Percentiles rank a stretch among this genome's conserved stretches.
These are phyloP conservation scores for Limnothrissa miodon DNA, from an alignment of 2,113 vertebrate species.

Conservation along the genomic window DNA sequence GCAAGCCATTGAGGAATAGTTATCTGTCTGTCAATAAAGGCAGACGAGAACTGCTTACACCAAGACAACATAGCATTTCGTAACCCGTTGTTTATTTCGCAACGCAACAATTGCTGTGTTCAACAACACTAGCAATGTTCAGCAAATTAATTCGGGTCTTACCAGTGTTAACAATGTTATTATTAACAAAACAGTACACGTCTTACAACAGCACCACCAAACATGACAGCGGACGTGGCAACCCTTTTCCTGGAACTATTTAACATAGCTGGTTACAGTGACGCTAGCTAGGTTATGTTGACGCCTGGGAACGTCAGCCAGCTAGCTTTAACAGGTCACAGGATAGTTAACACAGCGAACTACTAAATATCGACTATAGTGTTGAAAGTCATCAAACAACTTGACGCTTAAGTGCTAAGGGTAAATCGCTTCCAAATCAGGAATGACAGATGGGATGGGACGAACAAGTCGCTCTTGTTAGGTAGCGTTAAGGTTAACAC, in stretches of 20 bases:
- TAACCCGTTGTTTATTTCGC: conserved; percentile 10
- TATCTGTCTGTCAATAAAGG: neutral
- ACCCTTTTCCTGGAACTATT: neutral
- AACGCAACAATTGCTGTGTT: neutral
- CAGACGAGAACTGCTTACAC: neutral
- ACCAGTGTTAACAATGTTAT: neutral
- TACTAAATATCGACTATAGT: neutral
- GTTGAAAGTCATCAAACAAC: neutral
- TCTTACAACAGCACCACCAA: neutral
- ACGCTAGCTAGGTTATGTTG: neutral
- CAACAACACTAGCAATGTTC: conserved; percentile 1
- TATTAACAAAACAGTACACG: neutral
- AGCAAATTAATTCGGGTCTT: neutral
- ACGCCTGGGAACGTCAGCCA: neutral
- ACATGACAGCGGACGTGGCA: conserved; percentile 14
- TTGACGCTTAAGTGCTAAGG: neutral
- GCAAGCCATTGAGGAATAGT: neutral
- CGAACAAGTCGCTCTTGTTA: neutral
- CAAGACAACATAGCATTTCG: neutral
- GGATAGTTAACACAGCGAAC: neutral
- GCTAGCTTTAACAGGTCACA: neutral
- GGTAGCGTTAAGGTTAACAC: neutral
- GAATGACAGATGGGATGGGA: neutral
- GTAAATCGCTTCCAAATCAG: neutral
- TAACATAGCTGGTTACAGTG: neutral